A percentile compares a stretch with the other conserved stretches of the same genome.
Conservation (phyloP, 1,140 invertebrate species). For the Holcopasites calliopsidis region DNA sequence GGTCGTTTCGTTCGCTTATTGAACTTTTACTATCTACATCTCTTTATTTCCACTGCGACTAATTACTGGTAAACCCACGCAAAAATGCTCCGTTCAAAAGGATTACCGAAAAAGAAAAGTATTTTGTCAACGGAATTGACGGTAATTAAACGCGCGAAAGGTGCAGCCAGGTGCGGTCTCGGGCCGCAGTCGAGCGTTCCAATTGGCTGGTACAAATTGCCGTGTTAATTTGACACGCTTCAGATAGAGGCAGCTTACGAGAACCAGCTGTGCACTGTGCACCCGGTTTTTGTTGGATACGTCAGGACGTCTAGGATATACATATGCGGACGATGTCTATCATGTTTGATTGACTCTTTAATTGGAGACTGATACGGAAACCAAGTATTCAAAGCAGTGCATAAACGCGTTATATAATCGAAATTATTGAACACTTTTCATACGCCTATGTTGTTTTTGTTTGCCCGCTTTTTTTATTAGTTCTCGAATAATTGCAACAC, state of each 20-base stretch:
- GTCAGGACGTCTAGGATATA: neutral
- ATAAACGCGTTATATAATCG: slow-evolving; percentile 8
- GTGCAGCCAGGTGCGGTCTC: slow-evolving; percentile 57
- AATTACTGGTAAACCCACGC: neutral
- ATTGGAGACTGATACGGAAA: slow-evolving; percentile 39
- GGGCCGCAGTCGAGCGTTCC: slow-evolving; percentile 34
- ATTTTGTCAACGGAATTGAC: slow-evolving; percentile 51
- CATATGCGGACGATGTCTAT: slow-evolving; percentile 5
- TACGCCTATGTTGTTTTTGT: neutral
- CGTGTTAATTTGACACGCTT: slow-evolving; percentile 61
- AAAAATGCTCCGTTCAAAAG: neutral
- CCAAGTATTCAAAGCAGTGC: neutral
- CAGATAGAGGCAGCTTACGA: slow-evolving; percentile 32
- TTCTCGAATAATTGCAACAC: neutral
- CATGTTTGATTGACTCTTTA: slow-evolving; percentile 35
- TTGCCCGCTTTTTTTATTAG: neutral
- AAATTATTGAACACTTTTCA: slow-evolving; percentile 2
- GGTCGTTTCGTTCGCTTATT: no score
- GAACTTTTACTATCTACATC: no score
- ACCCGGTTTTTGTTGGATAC: slow-evolving; percentile 5
- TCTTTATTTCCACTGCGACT: no score
- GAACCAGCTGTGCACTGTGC: slow-evolving; percentile 25
- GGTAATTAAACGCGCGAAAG: slow-evolving; percentile 63
- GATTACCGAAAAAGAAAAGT: slow-evolving; percentile 17
- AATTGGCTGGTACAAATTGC: slow-evolving; percentile 62